A percentile compares a stretch with the other conserved stretches of the same genome.
phyloP scores from a whole-genome alignment of 2,113 vertebrate genomes.

The Solenodon paradoxus region DNA sequence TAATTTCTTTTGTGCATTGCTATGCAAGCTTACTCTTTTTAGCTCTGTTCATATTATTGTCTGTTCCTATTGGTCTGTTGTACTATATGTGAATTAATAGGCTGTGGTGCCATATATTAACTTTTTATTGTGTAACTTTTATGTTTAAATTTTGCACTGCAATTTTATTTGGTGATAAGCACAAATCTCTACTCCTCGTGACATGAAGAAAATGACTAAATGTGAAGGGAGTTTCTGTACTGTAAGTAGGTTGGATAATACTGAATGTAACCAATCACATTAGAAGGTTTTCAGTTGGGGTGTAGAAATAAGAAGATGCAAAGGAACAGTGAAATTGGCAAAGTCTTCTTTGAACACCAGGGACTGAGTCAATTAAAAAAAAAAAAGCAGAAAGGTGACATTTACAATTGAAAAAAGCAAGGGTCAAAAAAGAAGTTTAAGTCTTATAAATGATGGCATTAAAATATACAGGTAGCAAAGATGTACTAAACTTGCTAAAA shows the following conservation, averaged over 20 bases:
- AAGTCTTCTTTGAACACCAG: constrained; percentile 76
- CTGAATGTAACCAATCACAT: constrained; percentile 77
- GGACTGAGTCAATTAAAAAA: constrained; percentile 75
- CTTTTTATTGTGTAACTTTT: constrained; percentile 95
- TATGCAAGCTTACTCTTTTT: constrained; percentile 97
- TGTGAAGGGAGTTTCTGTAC: constrained; percentile 96
- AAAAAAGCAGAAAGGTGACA: constrained; percentile 78
- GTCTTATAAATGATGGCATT: constrained; percentile 43
- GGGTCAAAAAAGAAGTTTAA: constrained; percentile 71
- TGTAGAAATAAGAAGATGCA: constrained; percentile 81
- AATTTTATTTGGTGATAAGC: constrained; percentile 99
- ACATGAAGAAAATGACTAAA: constrained; percentile 96
- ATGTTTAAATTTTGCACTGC: constrained; percentile 99
- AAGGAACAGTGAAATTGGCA: constrained; percentile 79
- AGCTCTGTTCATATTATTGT: constrained; percentile 92
- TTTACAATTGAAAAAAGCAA: constrained; percentile 70
- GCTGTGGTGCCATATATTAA: constrained; percentile 98
- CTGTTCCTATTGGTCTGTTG: constrained; percentile 95
- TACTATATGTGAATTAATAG: constrained; percentile 99
- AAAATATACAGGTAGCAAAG: constrained; percentile 49
- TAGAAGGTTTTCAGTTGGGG: constrained; percentile 80
- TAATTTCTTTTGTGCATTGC: constrained; percentile 99
- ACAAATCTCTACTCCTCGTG: constrained; percentile 99
- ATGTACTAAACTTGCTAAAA: constrained; percentile 58
- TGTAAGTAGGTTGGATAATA: constrained; percentile 88